Percentiles rank a stretch among this genome's conserved stretches.
phyloP scores from a whole-genome alignment of 2,113 vertebrate species.

The Macroglossus sobrinus region DNA sequence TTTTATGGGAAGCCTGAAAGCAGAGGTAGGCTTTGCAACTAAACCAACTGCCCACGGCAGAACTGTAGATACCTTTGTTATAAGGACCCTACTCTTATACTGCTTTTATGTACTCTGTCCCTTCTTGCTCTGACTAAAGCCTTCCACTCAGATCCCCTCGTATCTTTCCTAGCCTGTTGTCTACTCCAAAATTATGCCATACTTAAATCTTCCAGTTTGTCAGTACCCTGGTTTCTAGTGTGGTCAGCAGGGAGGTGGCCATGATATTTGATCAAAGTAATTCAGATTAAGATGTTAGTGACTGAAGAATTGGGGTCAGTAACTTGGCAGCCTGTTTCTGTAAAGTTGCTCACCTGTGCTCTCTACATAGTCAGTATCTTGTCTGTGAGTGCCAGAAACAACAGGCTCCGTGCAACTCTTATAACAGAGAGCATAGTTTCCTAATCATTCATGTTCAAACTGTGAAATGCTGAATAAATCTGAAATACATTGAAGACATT shows the following conservation, averaged over 20 bases:
- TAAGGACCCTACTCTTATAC: not conserved
- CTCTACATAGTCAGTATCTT: not conserved
- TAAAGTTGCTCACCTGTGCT: not conserved
- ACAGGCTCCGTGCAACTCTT: not conserved
- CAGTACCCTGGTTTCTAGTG: not conserved
- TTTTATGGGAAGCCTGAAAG: not conserved
- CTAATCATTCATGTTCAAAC: not conserved
- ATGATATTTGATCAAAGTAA: not conserved
- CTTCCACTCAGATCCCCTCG: not conserved
- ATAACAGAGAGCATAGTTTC: not conserved
- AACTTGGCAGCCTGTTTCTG: not conserved
- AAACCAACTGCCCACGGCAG: not conserved
- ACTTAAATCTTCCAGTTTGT: slow-evolving; percentile 1
- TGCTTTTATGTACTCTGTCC: not conserved
- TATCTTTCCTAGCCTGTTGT: not conserved
- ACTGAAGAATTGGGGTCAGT: not conserved
- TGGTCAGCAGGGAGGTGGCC: not conserved
- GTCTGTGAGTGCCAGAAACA: not conserved
- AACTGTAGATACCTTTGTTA: not conserved
- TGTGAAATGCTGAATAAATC: not conserved
- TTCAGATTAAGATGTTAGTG: slow-evolving; percentile 31
- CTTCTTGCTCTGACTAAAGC: not conserved
- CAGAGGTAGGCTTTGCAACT: not conserved
- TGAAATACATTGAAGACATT: slow-evolving; percentile 7
- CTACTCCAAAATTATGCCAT: not conserved